Percentiles rank a stretch among this genome's conserved stretches.
phyloP scores from a whole-genome alignment of 1,140 invertebrate genomes.

The Aplysia californica region DNA sequence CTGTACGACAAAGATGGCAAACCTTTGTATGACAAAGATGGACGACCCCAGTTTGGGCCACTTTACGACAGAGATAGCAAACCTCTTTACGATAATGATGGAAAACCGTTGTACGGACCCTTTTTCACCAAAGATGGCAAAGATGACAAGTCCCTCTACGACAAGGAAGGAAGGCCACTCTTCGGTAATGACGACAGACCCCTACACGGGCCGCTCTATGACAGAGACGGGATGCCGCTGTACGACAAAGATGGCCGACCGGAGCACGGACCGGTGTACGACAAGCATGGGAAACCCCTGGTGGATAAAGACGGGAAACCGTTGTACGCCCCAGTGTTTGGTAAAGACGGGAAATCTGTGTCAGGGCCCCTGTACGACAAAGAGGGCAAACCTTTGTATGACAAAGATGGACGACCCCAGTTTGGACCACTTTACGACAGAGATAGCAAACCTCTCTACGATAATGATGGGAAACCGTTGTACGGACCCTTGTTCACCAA shows the following conservation, averaged over 20 bases:
- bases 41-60: neutral
- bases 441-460: neutral
- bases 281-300: neutral
- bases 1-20: neutral
- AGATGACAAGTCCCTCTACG: neutral
- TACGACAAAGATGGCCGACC: neutral
- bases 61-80: neutral
- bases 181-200: too few species aligned
- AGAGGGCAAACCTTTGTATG: neutral
- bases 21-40: conserved; percentile 3
- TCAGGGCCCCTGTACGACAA: neutral
- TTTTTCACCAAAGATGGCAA: neutral
- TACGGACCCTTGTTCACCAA: neutral
- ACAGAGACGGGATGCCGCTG: neutral
- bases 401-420: neutral
- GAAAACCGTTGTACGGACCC: too few species aligned
- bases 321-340: too few species aligned
- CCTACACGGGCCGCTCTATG: too few species aligned
- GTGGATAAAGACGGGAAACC: neutral
- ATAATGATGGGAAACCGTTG: neutral
- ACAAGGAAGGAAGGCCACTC: neutral
- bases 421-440: neutral
- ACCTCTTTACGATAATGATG: too few species aligned
- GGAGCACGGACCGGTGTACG: neutral
- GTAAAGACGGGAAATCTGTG: neutral